These are phyloP conservation scores for Hirudo medicinalis DNA, from an alignment of 1,140 invertebrate genomes.

Conservation along the genomic window DNA sequence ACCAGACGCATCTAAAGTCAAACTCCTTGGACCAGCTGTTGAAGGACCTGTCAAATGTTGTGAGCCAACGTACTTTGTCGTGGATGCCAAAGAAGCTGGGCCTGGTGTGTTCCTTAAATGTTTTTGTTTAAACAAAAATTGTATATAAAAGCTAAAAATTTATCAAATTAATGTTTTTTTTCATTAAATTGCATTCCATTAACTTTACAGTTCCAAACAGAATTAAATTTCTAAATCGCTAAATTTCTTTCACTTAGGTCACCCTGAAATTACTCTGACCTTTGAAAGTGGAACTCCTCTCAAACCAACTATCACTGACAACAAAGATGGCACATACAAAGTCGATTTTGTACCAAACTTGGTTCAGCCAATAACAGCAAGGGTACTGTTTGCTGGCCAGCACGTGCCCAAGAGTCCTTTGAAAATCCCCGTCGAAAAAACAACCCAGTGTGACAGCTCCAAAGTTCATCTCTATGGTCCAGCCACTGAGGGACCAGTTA, in stretches of 20 bases:
- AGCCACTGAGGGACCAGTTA: conserved; percentile 24
- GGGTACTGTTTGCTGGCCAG: conserved; percentile 52
- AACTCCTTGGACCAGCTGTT: conserved; percentile 24
- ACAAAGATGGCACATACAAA: conserved; percentile 16
- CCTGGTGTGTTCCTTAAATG: not conserved
- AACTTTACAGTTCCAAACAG: not conserved
- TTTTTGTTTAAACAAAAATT: not conserved
- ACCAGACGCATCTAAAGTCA: conserved; percentile 21
- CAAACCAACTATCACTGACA: conserved; percentile 15
- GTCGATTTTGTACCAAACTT: conserved; percentile 11
- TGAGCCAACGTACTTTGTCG: conserved; percentile 24
- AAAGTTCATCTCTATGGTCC: conserved; percentile 22
- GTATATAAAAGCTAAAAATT: not conserved
- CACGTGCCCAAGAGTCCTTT: conserved; percentile 60
- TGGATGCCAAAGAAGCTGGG: conserved; percentile 24
- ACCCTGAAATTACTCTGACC: conserved; percentile 9
- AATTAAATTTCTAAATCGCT: not conserved
- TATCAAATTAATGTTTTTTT: not conserved
- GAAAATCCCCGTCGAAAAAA: conserved; percentile 48
- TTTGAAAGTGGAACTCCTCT: conserved; percentile 8
- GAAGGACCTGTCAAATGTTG: conserved; percentile 22
- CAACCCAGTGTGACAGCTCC: not conserved
- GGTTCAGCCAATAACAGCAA: conserved; percentile 11
- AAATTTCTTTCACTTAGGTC: conserved; percentile 7
- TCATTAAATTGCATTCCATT: not conserved